A percentile compares a stretch with the other conserved stretches of the same genome.
Conservation (phyloP, 2,797 vertebrate genomes). For the Poecile montanus region DNA sequence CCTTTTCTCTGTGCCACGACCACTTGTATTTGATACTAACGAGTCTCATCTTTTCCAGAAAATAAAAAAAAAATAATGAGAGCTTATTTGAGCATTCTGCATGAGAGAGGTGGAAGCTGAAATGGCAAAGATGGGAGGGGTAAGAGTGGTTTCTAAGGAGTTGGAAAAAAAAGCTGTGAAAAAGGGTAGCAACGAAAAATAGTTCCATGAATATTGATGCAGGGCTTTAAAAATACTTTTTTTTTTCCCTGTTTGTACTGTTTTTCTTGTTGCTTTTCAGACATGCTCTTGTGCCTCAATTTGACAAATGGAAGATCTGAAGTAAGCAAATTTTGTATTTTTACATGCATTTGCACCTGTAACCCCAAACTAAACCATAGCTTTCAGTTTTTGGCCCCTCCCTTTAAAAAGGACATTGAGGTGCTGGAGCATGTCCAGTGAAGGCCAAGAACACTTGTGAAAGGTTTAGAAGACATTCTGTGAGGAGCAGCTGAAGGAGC, state of each 20-base stretch:
- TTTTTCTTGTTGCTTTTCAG: background rate
- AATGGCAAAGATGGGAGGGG: background rate
- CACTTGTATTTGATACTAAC: constrained; percentile 12
- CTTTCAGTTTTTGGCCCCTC: background rate
- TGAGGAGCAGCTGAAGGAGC: background rate
- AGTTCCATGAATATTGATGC: background rate
- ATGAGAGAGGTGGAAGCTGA: background rate
- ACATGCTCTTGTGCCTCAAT: background rate
- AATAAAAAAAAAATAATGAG: background rate
- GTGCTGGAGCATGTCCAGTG: background rate
- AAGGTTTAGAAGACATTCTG: background rate
- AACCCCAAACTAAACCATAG: background rate
- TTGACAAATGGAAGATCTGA: background rate
- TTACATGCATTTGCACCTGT: background rate
- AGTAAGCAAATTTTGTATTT: background rate
- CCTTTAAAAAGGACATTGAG: background rate
- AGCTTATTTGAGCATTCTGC: constrained; percentile 19
- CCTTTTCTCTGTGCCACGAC: background rate
- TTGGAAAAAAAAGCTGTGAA: background rate
- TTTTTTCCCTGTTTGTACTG: background rate
- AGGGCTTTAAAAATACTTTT: background rate
- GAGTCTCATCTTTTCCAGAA: background rate
- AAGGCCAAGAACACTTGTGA: background rate
- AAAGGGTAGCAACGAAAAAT: background rate
- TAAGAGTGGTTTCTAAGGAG: constrained; percentile 17